Conservation (phyloP, 2,888 invertebrate species). For the Lepidocyrtinus sp. region DNA sequence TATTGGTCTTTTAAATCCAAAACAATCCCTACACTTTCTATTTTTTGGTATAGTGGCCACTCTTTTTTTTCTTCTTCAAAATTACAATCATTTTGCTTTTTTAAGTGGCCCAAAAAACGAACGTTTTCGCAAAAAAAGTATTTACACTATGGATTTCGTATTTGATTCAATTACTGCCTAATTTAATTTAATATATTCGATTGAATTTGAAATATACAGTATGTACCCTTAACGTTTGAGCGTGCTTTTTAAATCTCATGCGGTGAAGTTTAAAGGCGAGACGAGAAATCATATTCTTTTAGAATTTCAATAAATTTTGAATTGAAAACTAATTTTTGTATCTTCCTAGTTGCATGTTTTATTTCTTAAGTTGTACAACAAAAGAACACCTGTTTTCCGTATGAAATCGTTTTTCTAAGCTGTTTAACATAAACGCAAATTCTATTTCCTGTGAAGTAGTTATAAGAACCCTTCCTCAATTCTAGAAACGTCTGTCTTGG, state of each 20-base stretch:
- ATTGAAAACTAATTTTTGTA: too few species aligned
- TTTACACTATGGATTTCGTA: background rate
- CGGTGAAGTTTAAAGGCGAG: too few species aligned
- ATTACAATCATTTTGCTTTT: background rate
- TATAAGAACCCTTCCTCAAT: background rate
- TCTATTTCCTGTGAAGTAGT: conserved; percentile 2
- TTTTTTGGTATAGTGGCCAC: background rate
- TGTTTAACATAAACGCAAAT: background rate
- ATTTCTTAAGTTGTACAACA: too few species aligned
- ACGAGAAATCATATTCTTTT: too few species aligned
- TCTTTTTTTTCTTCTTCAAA: background rate
- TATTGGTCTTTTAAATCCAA: background rate
- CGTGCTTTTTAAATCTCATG: background rate
- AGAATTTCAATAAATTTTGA: too few species aligned
- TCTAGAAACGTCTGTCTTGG: background rate
- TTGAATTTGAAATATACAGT: background rate
- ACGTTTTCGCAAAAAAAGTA: conserved; percentile 5
- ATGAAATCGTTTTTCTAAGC: background rate
- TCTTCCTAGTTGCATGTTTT: too few species aligned
- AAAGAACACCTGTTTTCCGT: background rate
- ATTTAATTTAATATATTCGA: conserved; percentile 13
- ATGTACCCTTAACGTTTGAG: background rate
- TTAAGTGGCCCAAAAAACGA: conserved; percentile 15
- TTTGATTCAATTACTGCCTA: conserved; percentile 16
- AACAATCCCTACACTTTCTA: conserved; percentile 2